phyloP scores from a whole-genome alignment of 2,113 vertebrate genomes.

The Lampris incognitus region DNA sequence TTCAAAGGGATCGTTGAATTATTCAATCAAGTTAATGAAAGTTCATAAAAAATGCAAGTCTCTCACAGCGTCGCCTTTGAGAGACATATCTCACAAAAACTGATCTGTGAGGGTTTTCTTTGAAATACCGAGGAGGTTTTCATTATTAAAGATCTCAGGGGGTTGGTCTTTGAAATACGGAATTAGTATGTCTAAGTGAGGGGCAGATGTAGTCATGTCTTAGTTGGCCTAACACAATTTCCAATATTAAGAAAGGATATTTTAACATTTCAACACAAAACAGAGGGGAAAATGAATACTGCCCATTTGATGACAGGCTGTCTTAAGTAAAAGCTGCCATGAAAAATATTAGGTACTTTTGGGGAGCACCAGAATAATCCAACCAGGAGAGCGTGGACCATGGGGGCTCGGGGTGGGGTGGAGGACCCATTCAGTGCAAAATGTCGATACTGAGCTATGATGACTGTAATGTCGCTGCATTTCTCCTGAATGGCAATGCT shows the following conservation, averaged over 20 bases:
- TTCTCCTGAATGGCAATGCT: too few species aligned
- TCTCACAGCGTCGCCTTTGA: constrained; percentile 55
- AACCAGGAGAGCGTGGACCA: too few species aligned
- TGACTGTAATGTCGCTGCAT: too few species aligned
- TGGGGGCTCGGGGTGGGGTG: too few species aligned
- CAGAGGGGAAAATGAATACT: not conserved
- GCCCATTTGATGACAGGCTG: accelerated
- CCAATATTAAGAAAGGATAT: constrained; percentile 10
- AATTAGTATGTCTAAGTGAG: constrained; percentile 38
- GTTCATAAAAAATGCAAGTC: constrained; percentile 71
- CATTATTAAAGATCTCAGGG: constrained; percentile 71
- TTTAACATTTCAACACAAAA: constrained; percentile 44
- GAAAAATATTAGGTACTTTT: not conserved
- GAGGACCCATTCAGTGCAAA: too few species aligned
- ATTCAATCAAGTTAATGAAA: constrained; percentile 74
- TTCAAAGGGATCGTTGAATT: constrained; percentile 68
- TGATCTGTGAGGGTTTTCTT: constrained; percentile 46
- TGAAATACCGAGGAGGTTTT: constrained; percentile 57
- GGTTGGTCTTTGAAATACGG: constrained; percentile 58
- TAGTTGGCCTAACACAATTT: constrained; percentile 25
- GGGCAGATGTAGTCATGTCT: constrained; percentile 44
- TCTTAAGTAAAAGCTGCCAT: not conserved
- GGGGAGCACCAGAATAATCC: too few species aligned
- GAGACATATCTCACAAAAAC: constrained; percentile 49
- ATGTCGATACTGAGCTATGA: too few species aligned